Conservation (phyloP, 2,797 vertebrate genomes). For the Liparis tanakae region DNA sequence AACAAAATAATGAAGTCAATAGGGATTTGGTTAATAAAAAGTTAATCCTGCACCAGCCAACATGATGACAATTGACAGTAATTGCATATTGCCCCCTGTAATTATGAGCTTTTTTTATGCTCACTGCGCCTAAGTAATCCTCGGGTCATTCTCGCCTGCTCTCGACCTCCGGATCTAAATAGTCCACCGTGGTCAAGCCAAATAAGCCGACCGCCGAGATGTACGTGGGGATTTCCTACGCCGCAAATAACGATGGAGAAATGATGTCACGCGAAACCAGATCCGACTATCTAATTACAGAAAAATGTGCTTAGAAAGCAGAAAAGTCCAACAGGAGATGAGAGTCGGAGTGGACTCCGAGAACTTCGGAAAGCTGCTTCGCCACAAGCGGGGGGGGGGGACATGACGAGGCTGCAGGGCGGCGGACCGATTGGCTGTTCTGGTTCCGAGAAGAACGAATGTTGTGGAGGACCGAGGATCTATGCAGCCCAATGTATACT, state of each 20-base stretch:
- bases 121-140: slow-evolving; percentile 56
- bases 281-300: slow-evolving; percentile 66
- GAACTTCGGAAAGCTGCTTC: slow-evolving; percentile 34
- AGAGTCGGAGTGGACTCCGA: slow-evolving; percentile 35
- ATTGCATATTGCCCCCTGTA: slow-evolving; percentile 60
- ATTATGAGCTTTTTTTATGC: slow-evolving; percentile 64
- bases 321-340: slow-evolving; percentile 50
- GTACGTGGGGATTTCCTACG: slow-evolving; percentile 61
- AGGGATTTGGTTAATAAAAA: slow-evolving; percentile 51
- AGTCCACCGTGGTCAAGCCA: slow-evolving; percentile 53
- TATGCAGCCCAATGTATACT: slow-evolving; percentile 45
- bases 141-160: slow-evolving; percentile 51
- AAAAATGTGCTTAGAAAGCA: slow-evolving; percentile 67
- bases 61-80: slow-evolving; percentile 70
- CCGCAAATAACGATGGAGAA: slow-evolving; percentile 62
- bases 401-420: slow-evolving; percentile 35
- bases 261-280: slow-evolving; percentile 70
- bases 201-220: slow-evolving; percentile 60
- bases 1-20: slow-evolving; percentile 9
- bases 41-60: slow-evolving; percentile 57
- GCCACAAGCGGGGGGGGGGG: slow-evolving; percentile 49
- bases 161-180: slow-evolving; percentile 56
- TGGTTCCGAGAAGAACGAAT: slow-evolving; percentile 45
- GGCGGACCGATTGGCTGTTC: slow-evolving; percentile 39
- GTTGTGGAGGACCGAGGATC: slow-evolving; percentile 14